Evolutionary conservation across 2,888 invertebrate genomes (phyloP), one percentile per base, ranked within the genome.

Genomic region (Tenthredo livida): DNA sequence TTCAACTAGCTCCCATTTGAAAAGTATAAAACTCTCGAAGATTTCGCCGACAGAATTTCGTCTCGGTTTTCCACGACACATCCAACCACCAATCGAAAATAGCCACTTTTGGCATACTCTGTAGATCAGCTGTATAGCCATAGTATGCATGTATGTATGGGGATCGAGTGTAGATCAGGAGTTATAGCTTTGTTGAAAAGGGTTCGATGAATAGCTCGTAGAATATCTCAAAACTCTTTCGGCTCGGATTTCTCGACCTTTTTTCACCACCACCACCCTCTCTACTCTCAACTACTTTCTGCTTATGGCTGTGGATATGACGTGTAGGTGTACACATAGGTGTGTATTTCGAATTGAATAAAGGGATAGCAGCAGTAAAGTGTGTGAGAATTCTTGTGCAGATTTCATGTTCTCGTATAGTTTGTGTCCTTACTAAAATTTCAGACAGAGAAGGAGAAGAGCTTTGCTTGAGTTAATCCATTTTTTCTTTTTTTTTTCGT

Each of bases 111-210:
- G 0, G 61, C 12, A 61, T 25, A 25, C 25, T 2, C 10, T 25
- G 25, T 61, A 25, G 6, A 61, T 21, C 21, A 4, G 10, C n/a
- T n/a, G 25, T 10, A 5, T 61, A 61, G 25, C n/a, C n/a, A 33
- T 40, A 33, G 9, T 17, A 10, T 37, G 10, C 9, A n/a, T 72
- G n/a, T 40, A 72, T 33, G 61, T 61, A 40, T 40, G 37, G 21
- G 70, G n/a, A 43, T 43, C 29, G 73, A 67, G 33, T 40, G 21
- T 12, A 43, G 43, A 73, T 73, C 73, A 73, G 37, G 40, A 72
- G 73, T 73, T 73, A 43, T 73, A 25, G 73, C n/a, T 73, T 21
- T 47, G 73, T 40, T 73, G 73, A 73, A 73, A 73, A 73, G 40
- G 73, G 73, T 73, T 73, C 21, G 40, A 73, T 47, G 73, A 43